Conservation (phyloP, 2,888 invertebrate genomes). For the Noctua comes region DNA sequence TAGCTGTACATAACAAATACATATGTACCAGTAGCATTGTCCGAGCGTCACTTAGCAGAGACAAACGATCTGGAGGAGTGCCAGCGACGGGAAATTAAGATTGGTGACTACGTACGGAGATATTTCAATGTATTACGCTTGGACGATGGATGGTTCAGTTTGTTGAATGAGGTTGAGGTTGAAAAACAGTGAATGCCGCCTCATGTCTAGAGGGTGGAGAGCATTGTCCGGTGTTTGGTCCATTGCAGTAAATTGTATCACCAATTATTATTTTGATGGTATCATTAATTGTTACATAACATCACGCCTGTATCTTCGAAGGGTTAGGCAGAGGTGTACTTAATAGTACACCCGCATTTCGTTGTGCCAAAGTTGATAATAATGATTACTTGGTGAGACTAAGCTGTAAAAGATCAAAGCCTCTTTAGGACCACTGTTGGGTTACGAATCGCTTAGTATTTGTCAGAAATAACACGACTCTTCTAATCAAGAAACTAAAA, state of each 20-base stretch:
- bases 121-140: conserved; percentile 59
- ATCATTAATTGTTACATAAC: neutral
- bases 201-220: conserved; percentile 1
- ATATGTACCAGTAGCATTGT: conserved; percentile 59
- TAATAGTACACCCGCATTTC: too few species aligned
- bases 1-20: conserved; percentile 53
- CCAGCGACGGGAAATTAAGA: conserved; percentile 66
- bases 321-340: too few species aligned
- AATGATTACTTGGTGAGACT: too few species aligned
- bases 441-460: neutral
- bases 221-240: neutral
- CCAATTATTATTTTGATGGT: neutral
- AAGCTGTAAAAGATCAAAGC: too few species aligned
- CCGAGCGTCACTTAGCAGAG: conserved; percentile 66
- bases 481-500: neutral
- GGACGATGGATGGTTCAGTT: conserved; percentile 46
- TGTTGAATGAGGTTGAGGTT: conserved; percentile 21
- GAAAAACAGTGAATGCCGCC: neutral
- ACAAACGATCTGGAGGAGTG: conserved; percentile 65
- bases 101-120: conserved; percentile 59
- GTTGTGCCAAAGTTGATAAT: too few species aligned
- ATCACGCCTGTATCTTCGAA: too few species aligned
- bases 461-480: neutral
- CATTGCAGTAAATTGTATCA: neutral
- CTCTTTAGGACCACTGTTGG: too few species aligned